phyloP scores from a whole-genome alignment of 2,797 vertebrate genomes.

The Alca torda region DNA sequence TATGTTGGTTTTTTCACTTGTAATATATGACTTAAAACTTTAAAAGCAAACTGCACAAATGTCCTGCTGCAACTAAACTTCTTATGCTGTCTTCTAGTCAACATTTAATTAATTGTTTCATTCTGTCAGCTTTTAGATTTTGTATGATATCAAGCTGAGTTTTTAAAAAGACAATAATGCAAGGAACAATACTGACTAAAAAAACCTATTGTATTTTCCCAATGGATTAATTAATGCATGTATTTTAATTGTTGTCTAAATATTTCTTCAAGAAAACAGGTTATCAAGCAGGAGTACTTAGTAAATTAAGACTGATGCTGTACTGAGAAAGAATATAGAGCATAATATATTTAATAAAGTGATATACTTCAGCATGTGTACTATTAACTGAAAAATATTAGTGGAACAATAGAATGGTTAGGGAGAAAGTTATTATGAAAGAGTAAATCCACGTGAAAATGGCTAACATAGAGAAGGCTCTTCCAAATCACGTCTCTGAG shows the following conservation, averaged over 20 bases:
- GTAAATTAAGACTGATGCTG: background rate
- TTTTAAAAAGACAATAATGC: background rate
- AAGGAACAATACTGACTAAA: background rate
- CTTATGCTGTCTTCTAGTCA: background rate
- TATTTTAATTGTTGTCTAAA: background rate
- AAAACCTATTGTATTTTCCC: background rate
- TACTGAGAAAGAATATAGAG: background rate
- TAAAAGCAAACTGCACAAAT: background rate
- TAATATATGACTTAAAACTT: background rate
- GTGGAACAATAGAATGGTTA: background rate
- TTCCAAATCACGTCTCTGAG: background rate
- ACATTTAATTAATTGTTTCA: background rate
- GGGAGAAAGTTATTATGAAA: background rate
- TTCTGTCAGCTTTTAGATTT: background rate
- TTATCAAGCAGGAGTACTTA: background rate
- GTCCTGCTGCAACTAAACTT: background rate
- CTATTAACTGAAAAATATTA: background rate
- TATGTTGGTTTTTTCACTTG: background rate
- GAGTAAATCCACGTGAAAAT: background rate
- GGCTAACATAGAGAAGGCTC: rapidly evolving
- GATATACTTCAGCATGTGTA: rapidly evolving
- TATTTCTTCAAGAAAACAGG: background rate
- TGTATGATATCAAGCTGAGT: background rate
- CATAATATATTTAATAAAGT: background rate
- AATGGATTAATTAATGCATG: background rate